Percentiles rank a stretch among this genome's conserved stretches.
Conservation (phyloP, 1,140 invertebrate genomes). For the Drosophila bifasciata region DNA sequence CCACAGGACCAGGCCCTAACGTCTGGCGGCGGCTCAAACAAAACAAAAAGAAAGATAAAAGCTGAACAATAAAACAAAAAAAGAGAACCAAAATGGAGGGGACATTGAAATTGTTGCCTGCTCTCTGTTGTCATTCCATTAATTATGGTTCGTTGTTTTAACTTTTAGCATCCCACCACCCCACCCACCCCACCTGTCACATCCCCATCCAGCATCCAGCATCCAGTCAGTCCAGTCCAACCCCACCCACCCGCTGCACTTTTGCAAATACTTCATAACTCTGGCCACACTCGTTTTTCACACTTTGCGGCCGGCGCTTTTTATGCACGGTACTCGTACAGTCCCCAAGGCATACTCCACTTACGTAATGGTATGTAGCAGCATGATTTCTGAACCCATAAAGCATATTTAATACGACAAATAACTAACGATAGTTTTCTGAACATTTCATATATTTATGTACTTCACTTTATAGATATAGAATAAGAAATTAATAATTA, state of each 20-base stretch:
- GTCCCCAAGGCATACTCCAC: no score
- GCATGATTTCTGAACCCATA: no score
- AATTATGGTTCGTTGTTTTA: constrained; percentile 82
- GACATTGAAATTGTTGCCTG: constrained; percentile 74
- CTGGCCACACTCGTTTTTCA: constrained; percentile 45
- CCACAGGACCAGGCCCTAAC: constrained; percentile 16
- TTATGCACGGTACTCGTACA: no score
- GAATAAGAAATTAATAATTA: no score
- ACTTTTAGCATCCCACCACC: constrained; percentile 66
- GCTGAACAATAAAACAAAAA: no score
- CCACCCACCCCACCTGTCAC: background rate
- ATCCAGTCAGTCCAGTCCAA: no score
- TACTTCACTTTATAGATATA: no score
- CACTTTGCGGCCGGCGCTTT: no score
- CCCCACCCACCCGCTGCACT: constrained; percentile 59
- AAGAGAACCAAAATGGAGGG: constrained; percentile 5
- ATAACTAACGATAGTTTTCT: no score
- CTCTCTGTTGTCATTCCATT: constrained; percentile 82
- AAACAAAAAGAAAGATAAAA: background rate
- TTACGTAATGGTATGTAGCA: no score
- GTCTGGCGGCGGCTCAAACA: constrained; percentile 8
- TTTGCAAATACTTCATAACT: constrained; percentile 72
- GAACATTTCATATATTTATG: no score
- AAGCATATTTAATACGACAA: no score
- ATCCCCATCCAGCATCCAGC: background rate